phyloP scores from a whole-genome alignment of 2,797 vertebrate species.

The Picus viridis region DNA sequence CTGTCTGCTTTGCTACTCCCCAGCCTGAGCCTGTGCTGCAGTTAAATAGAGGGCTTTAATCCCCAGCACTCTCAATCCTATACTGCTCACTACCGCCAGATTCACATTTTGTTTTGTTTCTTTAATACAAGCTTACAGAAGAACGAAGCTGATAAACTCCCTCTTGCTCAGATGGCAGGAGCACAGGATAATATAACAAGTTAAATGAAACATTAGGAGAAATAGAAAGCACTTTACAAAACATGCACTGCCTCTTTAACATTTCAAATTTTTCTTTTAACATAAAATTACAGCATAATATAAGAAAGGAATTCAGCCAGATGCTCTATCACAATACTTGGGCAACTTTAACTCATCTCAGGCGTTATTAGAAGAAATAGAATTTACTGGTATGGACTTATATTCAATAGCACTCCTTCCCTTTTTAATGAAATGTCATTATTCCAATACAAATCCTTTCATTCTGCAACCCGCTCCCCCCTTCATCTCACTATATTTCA shows the following conservation, averaged over 20 bases:
- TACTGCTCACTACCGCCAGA: neutral
- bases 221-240: slow-evolving; percentile 62
- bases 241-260: slow-evolving; percentile 73
- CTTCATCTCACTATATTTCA: slow-evolving; percentile 89
- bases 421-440: slow-evolving; percentile 92
- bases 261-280: slow-evolving; percentile 76
- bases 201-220: slow-evolving; percentile 68
- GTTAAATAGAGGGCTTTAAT: slow-evolving; percentile 26
- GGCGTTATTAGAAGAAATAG: slow-evolving; percentile 87
- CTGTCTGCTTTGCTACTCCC: neutral
- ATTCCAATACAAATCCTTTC: slow-evolving; percentile 93
- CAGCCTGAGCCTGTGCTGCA: neutral
- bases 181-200: slow-evolving; percentile 56
- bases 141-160: slow-evolving; percentile 46
- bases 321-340: slow-evolving; percentile 81
- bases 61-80: neutral
- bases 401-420: slow-evolving; percentile 83
- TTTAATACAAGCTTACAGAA: neutral
- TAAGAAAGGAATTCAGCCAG: slow-evolving; percentile 70
- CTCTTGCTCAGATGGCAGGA: slow-evolving; percentile 3
- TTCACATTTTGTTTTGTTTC: slow-evolving; percentile 32
- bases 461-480: slow-evolving; percentile 81
- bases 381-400: slow-evolving; percentile 86
- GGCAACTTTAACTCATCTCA: slow-evolving; percentile 84
- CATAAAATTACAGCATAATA: slow-evolving; percentile 76